Percentiles rank a stretch among this genome's conserved stretches.
phyloP scores from a whole-genome alignment of 1,140 invertebrate species.

The Pachypeltis micranthus region DNA sequence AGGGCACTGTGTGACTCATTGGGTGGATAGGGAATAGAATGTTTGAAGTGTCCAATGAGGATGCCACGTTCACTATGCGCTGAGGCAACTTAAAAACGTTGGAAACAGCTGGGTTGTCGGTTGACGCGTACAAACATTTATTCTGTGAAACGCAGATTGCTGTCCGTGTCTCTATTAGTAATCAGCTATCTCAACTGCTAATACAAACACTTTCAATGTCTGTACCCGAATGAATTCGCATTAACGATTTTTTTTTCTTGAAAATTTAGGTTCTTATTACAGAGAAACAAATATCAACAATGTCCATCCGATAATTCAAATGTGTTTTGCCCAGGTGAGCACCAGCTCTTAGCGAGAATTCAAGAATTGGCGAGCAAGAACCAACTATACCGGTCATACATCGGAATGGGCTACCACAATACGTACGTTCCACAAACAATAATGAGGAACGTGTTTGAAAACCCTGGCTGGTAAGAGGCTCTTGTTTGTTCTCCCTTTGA shows the following conservation, averaged over 20 bases:
- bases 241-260: background rate
- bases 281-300: background rate
- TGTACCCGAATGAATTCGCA: too few species aligned
- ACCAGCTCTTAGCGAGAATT: constrained; percentile 70
- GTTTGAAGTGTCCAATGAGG: too few species aligned
- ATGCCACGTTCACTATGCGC: too few species aligned
- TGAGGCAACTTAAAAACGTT: too few species aligned
- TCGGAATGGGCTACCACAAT: constrained; percentile 98
- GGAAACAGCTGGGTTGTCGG: too few species aligned
- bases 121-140: too few species aligned
- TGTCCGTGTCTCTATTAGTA: too few species aligned
- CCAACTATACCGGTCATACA: constrained; percentile 88
- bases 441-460: constrained; percentile 95
- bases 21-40: too few species aligned
- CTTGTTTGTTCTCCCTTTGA: too few species aligned
- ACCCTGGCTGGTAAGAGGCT: constrained; percentile 88
- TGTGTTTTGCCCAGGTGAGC: constrained; percentile 64
- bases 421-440: constrained; percentile 92
- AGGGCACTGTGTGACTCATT: too few species aligned
- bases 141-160: too few species aligned
- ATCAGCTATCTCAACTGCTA: constrained; percentile 5
- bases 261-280: background rate
- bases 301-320: constrained; percentile 28
- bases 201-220: background rate
- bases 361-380: constrained; percentile 73